phyloP scores from a whole-genome alignment of 2,888 invertebrate species.

The Oxyteleia sp. region DNA sequence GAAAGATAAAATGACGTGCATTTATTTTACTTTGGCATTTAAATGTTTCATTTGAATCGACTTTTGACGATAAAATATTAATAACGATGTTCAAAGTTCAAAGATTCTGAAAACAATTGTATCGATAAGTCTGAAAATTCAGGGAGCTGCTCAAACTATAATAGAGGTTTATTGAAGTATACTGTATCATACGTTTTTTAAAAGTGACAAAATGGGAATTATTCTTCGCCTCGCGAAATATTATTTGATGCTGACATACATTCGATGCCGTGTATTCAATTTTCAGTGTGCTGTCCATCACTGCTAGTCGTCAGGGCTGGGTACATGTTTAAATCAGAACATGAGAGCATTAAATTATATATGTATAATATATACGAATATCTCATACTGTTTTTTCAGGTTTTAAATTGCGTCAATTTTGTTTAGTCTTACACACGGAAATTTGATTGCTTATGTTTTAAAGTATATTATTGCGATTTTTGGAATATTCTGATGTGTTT shows the following conservation, averaged over 20 bases:
- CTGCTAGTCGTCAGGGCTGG: constrained; percentile 72
- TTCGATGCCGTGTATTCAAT: constrained; percentile 68
- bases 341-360: constrained; percentile 72
- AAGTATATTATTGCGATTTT: constrained; percentile 61
- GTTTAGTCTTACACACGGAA: constrained; percentile 59
- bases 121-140: constrained; percentile 70
- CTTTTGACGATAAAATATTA: constrained; percentile 13
- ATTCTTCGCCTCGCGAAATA: constrained; percentile 10
- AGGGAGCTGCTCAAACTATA: constrained; percentile 68
- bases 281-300: constrained; percentile 73
- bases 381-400: constrained; percentile 68
- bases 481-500: constrained; percentile 63
- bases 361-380: constrained; percentile 65
- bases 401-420: constrained; percentile 54
- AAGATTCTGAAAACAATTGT: constrained; percentile 52
- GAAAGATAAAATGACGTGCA: constrained; percentile 29
- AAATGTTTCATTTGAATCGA: constrained; percentile 15
- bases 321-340: constrained; percentile 70
- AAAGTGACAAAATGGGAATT: constrained; percentile 16
- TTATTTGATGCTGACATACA: constrained; percentile 37
- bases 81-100: constrained; percentile 67
- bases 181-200: constrained; percentile 45
- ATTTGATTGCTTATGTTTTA: constrained; percentile 63
- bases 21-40: constrained; percentile 69
- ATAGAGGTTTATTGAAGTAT: constrained; percentile 58